Evolutionary conservation across 2,888 invertebrate species (phyloP), one percentile per base, ranked within the genome.

Genomic region (Ommatoiulus sabulosus): DNA sequence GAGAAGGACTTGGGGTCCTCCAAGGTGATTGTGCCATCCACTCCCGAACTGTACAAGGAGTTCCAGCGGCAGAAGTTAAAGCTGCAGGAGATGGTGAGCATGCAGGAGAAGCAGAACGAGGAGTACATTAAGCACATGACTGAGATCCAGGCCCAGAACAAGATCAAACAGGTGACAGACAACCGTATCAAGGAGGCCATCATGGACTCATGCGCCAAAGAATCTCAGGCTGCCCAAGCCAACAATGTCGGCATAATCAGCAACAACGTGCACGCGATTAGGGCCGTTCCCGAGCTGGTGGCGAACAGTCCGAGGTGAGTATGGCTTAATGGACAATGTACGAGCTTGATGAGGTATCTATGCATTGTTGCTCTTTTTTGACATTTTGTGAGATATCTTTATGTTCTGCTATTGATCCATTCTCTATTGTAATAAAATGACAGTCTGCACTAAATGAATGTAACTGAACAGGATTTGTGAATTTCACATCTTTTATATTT

Each of bases 21-120:
- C 89, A 88, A 87, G 10, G 20, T 48, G 80, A 72, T 90, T 91
- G 88, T 91, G 91, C 89, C n/a, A 8, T 43, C 46, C 10, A 85
- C 63, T n/a, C 94, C 96, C 87, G 96, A 97, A 91, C 93, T 97
- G 89, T 94, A 96, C 91, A 96, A 96, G 91, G 96, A 97, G 92
- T 97, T 96, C 92, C 96, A 97, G 92, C 95, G 95, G 90, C 95
- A 96, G 91, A 96, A 96, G 91, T 95, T 95, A 92, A 94, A 95
- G 90, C 92, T 94, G 89, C 94, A 95, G 91, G 94, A 95, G 90
- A 94, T 94, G 52, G 92, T 95, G 90, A 94, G 93, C 46, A 91
- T 93, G 80, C 93, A 94, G 90, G 94, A 94, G 90, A 92, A 92
- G 89, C 94, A 94, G 91, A 91, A 94, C 88, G 94, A 94, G 90